Percentiles rank a stretch among this genome's conserved stretches.
phyloP scores from a whole-genome alignment of 2,888 invertebrate genomes.

The Clunio marinus region DNA sequence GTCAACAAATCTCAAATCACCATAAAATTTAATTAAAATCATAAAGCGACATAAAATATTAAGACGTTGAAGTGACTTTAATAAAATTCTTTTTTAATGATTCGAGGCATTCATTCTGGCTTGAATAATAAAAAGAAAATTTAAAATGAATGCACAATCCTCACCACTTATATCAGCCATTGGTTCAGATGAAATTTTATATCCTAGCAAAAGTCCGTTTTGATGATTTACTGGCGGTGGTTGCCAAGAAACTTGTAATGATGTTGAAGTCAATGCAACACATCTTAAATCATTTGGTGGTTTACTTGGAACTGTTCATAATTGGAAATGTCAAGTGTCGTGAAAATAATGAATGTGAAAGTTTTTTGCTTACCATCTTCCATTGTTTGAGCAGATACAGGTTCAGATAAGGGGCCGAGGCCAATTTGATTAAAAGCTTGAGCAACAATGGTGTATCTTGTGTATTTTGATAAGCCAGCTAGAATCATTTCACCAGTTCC shows the following conservation, averaged over 20 bases:
- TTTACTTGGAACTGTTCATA: conserved; percentile 63
- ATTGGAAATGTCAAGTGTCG: conserved; percentile 29
- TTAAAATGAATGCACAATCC: conserved; percentile 27
- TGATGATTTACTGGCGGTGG: conserved; percentile 68
- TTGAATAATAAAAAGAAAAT: conserved; percentile 1
- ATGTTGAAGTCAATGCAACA: conserved; percentile 68
- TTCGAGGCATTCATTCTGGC: too few relatives aligned
- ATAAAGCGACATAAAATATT: too few relatives aligned
- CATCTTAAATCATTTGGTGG: conserved; percentile 76
- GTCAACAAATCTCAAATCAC: too few relatives aligned
- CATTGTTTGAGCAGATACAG: conserved; percentile 64
- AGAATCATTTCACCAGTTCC: conserved; percentile 62
- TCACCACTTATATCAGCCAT: conserved; percentile 55
- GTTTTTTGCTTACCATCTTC: conserved; percentile 60
- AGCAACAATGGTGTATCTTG: conserved; percentile 64
- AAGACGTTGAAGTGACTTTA: too few relatives aligned
- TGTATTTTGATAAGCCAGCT: conserved; percentile 61
- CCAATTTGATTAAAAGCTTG: conserved; percentile 73
- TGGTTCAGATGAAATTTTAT: conserved; percentile 65
- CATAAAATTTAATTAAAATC: too few relatives aligned
- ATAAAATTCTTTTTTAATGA: too few relatives aligned
- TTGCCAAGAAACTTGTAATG: conserved; percentile 75
- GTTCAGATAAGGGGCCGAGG: conserved; percentile 66
- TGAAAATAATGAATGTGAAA: neutral
- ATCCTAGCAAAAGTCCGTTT: conserved; percentile 73